A percentile compares a stretch with the other conserved stretches of the same genome.
Conservation (phyloP, 2,797 vertebrate genomes). For the Micromesistius poutassou region DNA sequence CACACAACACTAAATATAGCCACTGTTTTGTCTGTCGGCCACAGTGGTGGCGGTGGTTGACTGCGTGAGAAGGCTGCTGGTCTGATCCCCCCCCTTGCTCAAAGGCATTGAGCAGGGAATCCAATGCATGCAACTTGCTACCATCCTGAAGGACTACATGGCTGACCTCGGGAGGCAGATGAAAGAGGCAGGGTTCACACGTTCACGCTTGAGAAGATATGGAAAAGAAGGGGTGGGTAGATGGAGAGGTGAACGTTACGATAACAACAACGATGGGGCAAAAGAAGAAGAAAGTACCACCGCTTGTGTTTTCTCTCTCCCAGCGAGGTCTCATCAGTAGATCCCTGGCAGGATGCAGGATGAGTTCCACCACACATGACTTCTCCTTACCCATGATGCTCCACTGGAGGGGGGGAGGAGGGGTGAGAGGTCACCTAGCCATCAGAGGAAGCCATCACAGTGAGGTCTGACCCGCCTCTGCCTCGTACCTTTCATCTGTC, state of each 20-base stretch:
- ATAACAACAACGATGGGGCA: too few relatives aligned
- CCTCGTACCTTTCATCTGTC: conserved; percentile 72
- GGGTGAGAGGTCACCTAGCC: conserved; percentile 62
- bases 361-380: conserved; percentile 57
- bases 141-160: conserved; percentile 61
- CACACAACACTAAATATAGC: conserved; percentile 61
- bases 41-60: conserved; percentile 39
- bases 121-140: conserved; percentile 61
- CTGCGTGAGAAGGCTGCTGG: conserved; percentile 40
- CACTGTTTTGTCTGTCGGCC: conserved; percentile 38
- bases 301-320: conserved; percentile 10
- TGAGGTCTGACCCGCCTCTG: conserved; percentile 59
- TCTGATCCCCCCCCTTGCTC: conserved; percentile 44
- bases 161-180: conserved; percentile 26
- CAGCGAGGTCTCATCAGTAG: conserved; percentile 31
- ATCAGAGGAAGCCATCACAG: conserved; percentile 69
- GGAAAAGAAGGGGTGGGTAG: too few relatives aligned
- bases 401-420: conserved; percentile 19
- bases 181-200: conserved; percentile 39
- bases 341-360: conserved; percentile 32
- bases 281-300: conserved; percentile 1
- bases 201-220: too few relatives aligned
- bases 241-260: too few relatives aligned
- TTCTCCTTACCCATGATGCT: conserved; percentile 55
- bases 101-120: conserved; percentile 69